phyloP scores from a whole-genome alignment of 2,797 vertebrate genomes.

The Morelia viridis region DNA sequence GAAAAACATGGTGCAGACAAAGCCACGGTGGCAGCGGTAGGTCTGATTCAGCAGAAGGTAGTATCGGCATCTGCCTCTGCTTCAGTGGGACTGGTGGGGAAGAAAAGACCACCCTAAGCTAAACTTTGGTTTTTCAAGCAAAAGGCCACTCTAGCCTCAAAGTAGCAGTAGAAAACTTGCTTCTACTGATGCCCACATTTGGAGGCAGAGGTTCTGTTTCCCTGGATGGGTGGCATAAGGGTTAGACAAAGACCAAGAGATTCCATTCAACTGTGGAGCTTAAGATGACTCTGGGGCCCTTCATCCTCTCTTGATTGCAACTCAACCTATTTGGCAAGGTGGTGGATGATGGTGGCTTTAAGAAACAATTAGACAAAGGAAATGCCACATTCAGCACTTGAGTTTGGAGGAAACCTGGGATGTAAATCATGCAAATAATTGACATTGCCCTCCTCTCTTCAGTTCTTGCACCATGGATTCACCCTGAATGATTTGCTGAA shows the following conservation, averaged over 20 bases:
- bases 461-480: conserved; percentile 84
- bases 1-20: conserved; percentile 75
- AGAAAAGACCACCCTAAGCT: background rate
- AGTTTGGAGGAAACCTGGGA: background rate
- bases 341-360: background rate
- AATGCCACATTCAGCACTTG: background rate
- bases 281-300: background rate
- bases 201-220: background rate
- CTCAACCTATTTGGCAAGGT: background rate
- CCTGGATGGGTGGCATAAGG: background rate
- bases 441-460: conserved; percentile 8
- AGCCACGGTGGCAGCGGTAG: conserved; percentile 79
- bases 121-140: background rate
- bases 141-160: background rate
- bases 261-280: background rate
- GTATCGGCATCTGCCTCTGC: background rate
- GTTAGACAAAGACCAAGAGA: background rate
- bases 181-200: background rate
- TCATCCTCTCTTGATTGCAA: background rate
- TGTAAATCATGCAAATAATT: background rate
- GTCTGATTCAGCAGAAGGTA: background rate
- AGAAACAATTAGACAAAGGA: background rate
- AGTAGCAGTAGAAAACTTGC: background rate
- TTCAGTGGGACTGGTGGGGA: background rate
- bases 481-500: conserved; percentile 80